Evolutionary conservation across 2,113 vertebrate genomes (phyloP).

Genomic region (Corapipo altera): DNA sequence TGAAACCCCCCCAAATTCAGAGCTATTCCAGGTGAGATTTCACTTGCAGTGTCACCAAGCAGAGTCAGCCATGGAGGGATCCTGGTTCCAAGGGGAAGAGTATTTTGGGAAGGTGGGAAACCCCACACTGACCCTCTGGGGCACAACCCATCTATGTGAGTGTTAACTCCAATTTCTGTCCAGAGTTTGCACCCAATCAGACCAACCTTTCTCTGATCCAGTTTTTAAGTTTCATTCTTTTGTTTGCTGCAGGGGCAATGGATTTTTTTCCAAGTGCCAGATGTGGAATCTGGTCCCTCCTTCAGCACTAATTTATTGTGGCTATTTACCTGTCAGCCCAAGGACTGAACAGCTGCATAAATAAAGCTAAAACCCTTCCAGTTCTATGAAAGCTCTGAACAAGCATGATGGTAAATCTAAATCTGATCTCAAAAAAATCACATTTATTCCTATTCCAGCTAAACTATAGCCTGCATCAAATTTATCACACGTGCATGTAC

Average conservation of each 20-base stretch:
- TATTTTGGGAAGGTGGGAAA: neutral
- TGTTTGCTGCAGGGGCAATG: neutral
- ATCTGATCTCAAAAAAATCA: neutral
- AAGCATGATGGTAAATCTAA: neutral
- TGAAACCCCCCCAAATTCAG: neutral
- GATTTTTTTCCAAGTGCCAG: neutral
- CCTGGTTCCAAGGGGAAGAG: neutral
- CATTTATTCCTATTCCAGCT: neutral
- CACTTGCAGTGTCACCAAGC: neutral
- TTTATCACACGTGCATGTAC: neutral
- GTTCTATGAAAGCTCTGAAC: neutral
- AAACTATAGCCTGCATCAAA: neutral
- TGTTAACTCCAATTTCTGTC: rapidly evolving
- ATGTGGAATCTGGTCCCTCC: neutral
- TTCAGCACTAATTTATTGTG: neutral
- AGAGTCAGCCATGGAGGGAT: rapidly evolving
- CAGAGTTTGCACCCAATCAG: neutral
- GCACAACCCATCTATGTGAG: neutral
- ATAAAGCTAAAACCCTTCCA: neutral
- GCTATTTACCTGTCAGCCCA: constrained; percentile 24
- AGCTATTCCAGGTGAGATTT: neutral
- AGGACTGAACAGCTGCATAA: neutral
- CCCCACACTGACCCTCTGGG: neutral
- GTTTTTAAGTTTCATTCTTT: neutral
- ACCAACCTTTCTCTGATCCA: neutral